These are phyloP conservation scores for Marcusenius ussheri DNA, from an alignment of 2,113 vertebrate species.

Conservation along the genomic window DNA sequence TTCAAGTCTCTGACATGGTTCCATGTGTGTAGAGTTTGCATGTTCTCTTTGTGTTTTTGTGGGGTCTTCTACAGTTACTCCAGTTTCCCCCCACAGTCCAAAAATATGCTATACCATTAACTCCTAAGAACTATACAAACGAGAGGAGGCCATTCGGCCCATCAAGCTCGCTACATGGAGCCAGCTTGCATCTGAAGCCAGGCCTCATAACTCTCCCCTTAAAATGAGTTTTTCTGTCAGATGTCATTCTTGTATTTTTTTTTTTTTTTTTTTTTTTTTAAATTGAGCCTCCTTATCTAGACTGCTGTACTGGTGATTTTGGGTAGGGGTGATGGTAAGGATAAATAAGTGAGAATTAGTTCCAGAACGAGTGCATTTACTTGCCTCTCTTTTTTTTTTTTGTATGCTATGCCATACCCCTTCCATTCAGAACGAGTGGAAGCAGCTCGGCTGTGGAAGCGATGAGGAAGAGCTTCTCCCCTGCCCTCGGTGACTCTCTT, in stretches of 20 bases:
- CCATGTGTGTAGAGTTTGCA: background rate
- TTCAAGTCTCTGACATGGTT: background rate
- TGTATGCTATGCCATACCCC: background rate
- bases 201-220: background rate
- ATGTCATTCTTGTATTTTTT: background rate
- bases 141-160: too few species aligned
- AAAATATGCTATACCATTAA: background rate
- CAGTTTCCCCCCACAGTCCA: background rate
- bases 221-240: background rate
- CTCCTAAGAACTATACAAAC: too few species aligned
- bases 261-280: background rate
- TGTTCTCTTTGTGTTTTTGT: background rate
- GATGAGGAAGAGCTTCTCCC: conserved; percentile 99
- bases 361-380: background rate
- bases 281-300: background rate
- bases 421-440: conserved; percentile 65
- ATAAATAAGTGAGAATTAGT: background rate
- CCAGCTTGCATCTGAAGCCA: background rate
- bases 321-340: background rate
- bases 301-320: background rate
- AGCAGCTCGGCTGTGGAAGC: conserved; percentile 90
- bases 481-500: conserved; percentile 88
- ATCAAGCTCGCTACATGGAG: too few species aligned
- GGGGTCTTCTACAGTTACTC: background rate
- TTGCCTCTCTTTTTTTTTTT: background rate